Conservation (phyloP, 2,888 invertebrate species). For the Lepidonotus clava region DNA sequence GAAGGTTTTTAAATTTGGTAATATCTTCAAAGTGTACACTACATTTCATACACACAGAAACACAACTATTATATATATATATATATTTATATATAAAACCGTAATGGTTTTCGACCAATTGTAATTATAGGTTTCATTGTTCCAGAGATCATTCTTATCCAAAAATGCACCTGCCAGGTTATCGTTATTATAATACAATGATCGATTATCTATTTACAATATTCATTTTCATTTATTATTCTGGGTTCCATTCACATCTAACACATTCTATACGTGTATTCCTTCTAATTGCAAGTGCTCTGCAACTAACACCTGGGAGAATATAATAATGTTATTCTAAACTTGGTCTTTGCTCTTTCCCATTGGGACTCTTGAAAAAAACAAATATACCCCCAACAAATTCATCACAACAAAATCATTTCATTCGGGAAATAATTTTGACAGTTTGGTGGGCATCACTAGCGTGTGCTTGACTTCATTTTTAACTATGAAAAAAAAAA, state of each 20-base stretch:
- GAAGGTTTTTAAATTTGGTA: too few species aligned
- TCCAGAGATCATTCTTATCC: background rate
- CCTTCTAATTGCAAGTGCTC: too few species aligned
- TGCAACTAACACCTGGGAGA: background rate
- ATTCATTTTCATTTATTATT: background rate
- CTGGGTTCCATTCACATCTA: background rate
- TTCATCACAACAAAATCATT: constrained; percentile 26
- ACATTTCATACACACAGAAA: background rate
- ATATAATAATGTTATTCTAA: background rate
- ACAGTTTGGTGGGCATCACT: too few species aligned
- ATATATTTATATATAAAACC: background rate
- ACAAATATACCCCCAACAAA: too few species aligned
- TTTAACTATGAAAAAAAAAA: too few species aligned
- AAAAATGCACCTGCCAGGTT: background rate
- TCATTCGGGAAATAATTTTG: constrained; percentile 14
- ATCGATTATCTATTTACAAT: constrained; percentile 1
- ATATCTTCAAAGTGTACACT: background rate
- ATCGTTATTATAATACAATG: background rate
- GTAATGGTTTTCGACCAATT: background rate
- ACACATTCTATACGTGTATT: too few species aligned
- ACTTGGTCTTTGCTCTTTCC: too few species aligned
- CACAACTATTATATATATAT: background rate
- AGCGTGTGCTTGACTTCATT: too few species aligned
- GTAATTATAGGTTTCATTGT: background rate
- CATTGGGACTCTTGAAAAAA: too few species aligned